Evolutionary conservation across 2,888 invertebrate species (phyloP), one percentile per base, ranked within the genome.

Genomic region (Lithodes maja): DNA sequence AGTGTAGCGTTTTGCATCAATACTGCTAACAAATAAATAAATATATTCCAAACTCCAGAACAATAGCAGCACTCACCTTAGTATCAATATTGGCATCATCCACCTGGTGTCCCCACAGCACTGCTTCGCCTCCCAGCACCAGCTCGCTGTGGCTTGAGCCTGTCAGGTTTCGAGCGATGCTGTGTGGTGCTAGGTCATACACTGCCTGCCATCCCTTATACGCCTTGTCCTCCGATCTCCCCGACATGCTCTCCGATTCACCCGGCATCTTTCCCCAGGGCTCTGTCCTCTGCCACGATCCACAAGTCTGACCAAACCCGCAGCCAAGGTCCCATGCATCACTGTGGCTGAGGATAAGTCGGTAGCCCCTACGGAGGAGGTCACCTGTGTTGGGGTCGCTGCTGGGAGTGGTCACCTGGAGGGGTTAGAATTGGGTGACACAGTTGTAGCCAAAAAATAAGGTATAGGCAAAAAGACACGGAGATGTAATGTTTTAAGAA

Each of bases 171-270:
- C 92, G 86, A 92, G 92, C 92, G 81, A 92, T 92, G 52, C 92
- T 91, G 54, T 92, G 74, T 0, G 96, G 96, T 91, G 95, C 96
- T 93, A 97, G 97, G 61, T 96, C 95, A 92, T 98, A 98, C 0
- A 97, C 96, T 93, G 96, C 96, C 93, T 98, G 97, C 98, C 98
- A 98, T 2, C 97, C 97, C 92, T 96, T 97, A 94, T 97, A 98
- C 0, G 97, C 97, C 0, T 97, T 95, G 93, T 54, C 95, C 95
- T 0, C 95, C 96, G 0, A 97, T 96, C 98, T 98, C 98, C 2
- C 96, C 96, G 12, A 96, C 96, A 92, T 96, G 97, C 12, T 61
- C 7, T 61, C 61, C 12, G 61, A 61, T 33, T 33, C 33, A 33
- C 33, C 33, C 33, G 33, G 33, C 33, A 33, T 33, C 33, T 33